Evolutionary conservation across 37 sponge, comb jelly and placozoan species (phyloP), one percentile per base, ranked within the genome.

Genomic region (Agelas oroides): DNA sequence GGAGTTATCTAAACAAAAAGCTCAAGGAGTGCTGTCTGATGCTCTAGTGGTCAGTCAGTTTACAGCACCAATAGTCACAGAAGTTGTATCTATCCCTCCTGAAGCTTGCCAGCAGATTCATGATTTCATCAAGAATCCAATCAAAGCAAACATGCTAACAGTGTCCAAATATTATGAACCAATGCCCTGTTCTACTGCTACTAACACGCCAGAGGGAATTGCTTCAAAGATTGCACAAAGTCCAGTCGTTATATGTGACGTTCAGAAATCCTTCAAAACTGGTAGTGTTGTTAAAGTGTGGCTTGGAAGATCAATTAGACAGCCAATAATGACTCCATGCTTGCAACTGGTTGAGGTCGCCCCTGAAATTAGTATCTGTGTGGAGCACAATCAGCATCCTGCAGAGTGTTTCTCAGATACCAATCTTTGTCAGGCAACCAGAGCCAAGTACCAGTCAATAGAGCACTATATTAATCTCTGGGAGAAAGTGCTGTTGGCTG

Each of bases 381-480:
- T 88, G 28, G 82, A 80, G 60, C 88, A 88, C 53, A 68, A 82
- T 40, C 40, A 35, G 0, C 46, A 60, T 41, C 82, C 88, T 54
- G 81, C 82, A 28, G 59, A 76, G 27, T 88, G 88, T 53, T 88
- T 88, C 61, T 80, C 88, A 30, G 68, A 66, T 64, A 30, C 76
- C 21, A 23, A 61, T 15, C 68, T 88, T 13, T 18, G 11, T 6
- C 37, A 81, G 23, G 88, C 88, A 37, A 81, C 88, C 27, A 54
- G 57, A 12, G 70, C 17, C 0, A 32, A 38, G 15, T 88, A 88
- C 76, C 34, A 18, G 36, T 52, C 72, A 36, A 66, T 88, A 17
- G 27, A 81, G n/a, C 70, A 88, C 41, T 88, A 88, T 60, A 37
- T 81, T 16, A 56, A 32, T 20, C 82, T 88, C 5, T 88, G 88